A percentile compares a stretch with the other conserved stretches of the same genome.
Evolutionary conservation across 2,113 vertebrate species (phyloP).

Genomic region (Lynx canadensis): DNA sequence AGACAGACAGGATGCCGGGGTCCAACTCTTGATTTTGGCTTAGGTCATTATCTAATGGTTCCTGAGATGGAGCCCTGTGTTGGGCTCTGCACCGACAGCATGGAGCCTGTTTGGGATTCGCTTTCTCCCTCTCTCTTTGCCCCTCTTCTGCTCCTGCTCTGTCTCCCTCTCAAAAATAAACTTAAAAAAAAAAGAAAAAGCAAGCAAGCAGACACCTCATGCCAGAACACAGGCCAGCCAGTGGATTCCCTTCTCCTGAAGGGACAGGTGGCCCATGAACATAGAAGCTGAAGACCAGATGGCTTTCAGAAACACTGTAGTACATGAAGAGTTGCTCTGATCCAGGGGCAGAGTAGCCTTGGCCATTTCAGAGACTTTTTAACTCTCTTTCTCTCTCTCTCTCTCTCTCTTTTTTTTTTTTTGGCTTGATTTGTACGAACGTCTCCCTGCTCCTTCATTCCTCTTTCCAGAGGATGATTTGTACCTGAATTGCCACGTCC

Average conservation of each 20-base stretch:
- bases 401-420: neutral
- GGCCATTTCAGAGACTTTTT: constrained; percentile 13
- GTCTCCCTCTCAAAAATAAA: too few species aligned
- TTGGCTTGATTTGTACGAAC: neutral
- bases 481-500: neutral
- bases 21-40: too few species aligned
- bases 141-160: too few species aligned
- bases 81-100: too few species aligned
- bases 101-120: too few species aligned
- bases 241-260: neutral
- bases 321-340: neutral
- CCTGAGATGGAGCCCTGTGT: too few species aligned
- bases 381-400: too few species aligned
- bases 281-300: neutral
- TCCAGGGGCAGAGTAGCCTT: neutral
- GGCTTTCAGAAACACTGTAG: neutral
- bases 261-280: neutral
- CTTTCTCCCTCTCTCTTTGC: too few species aligned
- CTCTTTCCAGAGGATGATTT: constrained; percentile 17
- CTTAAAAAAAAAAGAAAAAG: neutral
- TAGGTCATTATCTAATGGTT: too few species aligned
- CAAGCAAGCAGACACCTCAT: neutral
- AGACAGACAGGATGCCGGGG: neutral
- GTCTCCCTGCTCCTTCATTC: neutral
- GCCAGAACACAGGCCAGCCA: neutral